Evolutionary conservation across 2,888 invertebrate species (phyloP).

Genomic region (Lithophane semibrunnea): DNA sequence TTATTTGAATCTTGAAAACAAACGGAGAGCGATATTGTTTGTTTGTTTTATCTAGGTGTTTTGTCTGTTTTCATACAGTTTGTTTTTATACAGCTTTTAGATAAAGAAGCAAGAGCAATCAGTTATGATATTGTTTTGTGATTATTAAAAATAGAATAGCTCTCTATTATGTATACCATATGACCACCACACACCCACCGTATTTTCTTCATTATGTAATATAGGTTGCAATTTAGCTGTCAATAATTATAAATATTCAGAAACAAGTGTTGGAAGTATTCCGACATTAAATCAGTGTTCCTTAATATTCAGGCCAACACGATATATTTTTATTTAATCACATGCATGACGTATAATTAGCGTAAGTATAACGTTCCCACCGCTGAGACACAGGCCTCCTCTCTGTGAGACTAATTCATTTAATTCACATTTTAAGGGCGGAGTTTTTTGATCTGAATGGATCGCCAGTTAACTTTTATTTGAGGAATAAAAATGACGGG

Average conservation of each 20-base stretch:
- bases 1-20: slow-evolving; percentile 49
- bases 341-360: not conserved
- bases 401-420: not conserved
- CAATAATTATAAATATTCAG: not conserved
- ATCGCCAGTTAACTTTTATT: not conserved
- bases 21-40: slow-evolving; percentile 14
- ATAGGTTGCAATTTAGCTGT: not conserved
- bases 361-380: not conserved
- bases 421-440: not conserved
- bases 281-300: not conserved
- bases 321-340: too few species aligned
- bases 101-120: not conserved
- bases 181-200: too few species aligned
- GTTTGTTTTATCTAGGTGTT: not conserved
- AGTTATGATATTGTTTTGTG: not conserved
- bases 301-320: not conserved
- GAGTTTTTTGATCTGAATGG: not conserved
- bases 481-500: not conserved
- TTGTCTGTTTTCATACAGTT: not conserved
- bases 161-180: not conserved
- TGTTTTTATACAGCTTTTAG: slow-evolving; percentile 3
- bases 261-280: not conserved
- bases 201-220: not conserved
- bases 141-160: not conserved
- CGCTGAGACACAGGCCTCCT: not conserved